Base-by-base conservation (phyloP, 2,113 vertebrate genomes). In the Microcebus griseorufus region DNA sequence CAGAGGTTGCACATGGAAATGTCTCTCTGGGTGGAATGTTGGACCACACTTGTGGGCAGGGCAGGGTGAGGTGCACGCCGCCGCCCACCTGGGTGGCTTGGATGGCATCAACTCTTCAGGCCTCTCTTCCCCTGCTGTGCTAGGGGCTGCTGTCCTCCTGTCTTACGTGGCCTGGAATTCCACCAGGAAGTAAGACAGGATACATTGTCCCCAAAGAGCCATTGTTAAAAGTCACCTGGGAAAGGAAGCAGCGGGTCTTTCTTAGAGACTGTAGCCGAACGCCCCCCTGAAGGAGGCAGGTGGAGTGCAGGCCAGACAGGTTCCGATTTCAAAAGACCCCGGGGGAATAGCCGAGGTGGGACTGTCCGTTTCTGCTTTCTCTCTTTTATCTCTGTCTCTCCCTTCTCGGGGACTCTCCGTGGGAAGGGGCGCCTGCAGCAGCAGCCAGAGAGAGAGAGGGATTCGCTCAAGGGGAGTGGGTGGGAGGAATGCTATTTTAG, bases 401-500 rank as follows among this genome's bases (percentile, higher is more conserved):
- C 29, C 81, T 27, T 79, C 81, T 58, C n/a, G 2, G 4, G 17
- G 34, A 9, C 48, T 82, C 37, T 82, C 80, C 13, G 39, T 72
- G 79, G 76, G 53, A 95, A 82, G 53, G 32, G 64, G 45, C 51
- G 88, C 92, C 51, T 58, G 1, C 39, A 37, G 82, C 85, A 85
- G 37, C 45, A 86, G 45, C 45, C 45, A 45, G 45, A 45, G 53
- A 25, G 73, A 88, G 45, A 86, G 76, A 82, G 60, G 80, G 86
- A 83, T 53, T 75, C 73, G 10, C 34, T 64, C 14, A 55, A 78
- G 79, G 82, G 20, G 32, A 76, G 65, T 67, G 78, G 83, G 88
- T 73, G 37, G 95, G 53, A 93, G 58, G 85, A 85, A 78, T 65
- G 80, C 86, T 94, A 53, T 93, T 94, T 97, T 93, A 82, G 91